Base-by-base conservation (phyloP, 2,797 vertebrate species). In the Peromyscus nudipes region DNA sequence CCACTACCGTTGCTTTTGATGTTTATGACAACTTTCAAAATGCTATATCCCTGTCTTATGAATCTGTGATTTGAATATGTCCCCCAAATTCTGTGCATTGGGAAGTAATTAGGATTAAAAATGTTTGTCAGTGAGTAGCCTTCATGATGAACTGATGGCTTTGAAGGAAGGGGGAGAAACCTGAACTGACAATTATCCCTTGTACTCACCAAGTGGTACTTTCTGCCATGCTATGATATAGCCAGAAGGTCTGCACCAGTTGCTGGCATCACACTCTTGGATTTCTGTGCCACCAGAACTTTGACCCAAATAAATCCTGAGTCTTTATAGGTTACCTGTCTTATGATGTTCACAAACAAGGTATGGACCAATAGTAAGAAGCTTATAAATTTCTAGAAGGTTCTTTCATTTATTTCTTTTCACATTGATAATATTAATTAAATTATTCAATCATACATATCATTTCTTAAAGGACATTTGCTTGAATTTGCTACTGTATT, bases 1-100 rank as follows among this genome's bases (percentile, higher is more conserved):
- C 31, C 49, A 37, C 31, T 82, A 76, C 23, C 76, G 25, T 95
- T 95, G 89, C 12, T 49, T 87, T 96, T 91, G 43, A 62, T 95
- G 34, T 91, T 92, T 77, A 76, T 92, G 76, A 75, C 60, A 93
- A 82, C 17, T 25, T 86, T 25, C 46, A 76, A 84, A 60, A 16
- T 23, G 14, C 3, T 86, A 34, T 83, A 57, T 91, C 29, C 60
- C 52, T 91, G 9, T 57, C 88, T 95, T 84, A 71, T 19, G 25
- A 17, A 16, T 60, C 6, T 23, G 16, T 76, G 60, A 6, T 46
- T 83, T 90, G 16, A 46, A 37, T 46, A 60, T 37, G n/a, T 40
- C 19, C 12, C 23, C 13, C 19, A 75, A 84, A 76, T 84, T 84
- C 31, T 31, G 40, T n/a, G 10, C 57, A 29, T 71, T 85, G 4